Percentiles rank a stretch among this genome's conserved stretches.
Conservation (phyloP, 2,113 vertebrate species). For the Nansenia antarctica region DNA sequence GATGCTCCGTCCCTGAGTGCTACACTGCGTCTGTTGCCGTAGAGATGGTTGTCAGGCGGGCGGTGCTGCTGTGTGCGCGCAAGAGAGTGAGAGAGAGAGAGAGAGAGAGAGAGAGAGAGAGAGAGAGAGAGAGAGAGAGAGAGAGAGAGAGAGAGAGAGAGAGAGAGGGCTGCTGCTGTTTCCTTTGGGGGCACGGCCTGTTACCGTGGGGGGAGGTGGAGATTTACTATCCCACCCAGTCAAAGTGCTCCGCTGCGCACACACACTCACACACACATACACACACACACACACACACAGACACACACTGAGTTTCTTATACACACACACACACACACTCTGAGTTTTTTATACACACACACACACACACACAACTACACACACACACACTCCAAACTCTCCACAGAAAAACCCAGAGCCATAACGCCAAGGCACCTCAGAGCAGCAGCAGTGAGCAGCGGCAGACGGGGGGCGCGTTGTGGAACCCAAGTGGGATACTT, state of each 20-base stretch:
- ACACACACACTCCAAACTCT: conserved; percentile 58
- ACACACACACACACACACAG: conserved; percentile 33
- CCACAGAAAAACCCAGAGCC: conserved; percentile 78
- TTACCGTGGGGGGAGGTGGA: conserved; percentile 79
- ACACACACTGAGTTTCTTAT: too few relatives aligned
- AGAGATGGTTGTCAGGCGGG: conserved; percentile 65
- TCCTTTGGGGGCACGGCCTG: conserved; percentile 73
- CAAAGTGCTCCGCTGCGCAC: conserved; percentile 69
- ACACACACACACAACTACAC: conserved; percentile 9
- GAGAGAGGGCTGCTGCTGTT: conserved; percentile 71
- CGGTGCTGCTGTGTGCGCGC: conserved; percentile 49
- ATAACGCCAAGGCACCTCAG: conserved; percentile 75
- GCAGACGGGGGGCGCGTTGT: conserved; percentile 66
- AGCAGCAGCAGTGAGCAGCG: conserved; percentile 52
- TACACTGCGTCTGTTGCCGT: conserved; percentile 7
- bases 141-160: conserved; percentile 21
- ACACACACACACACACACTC: background rate
- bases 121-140: background rate
- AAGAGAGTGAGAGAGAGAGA: conserved; percentile 3
- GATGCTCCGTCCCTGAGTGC: conserved; percentile 32
- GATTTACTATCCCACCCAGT: conserved; percentile 82
- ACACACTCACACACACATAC: conserved; percentile 43
- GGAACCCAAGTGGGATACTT: conserved; percentile 77
- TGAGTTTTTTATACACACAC: background rate
- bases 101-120: conserved; percentile 1